These are phyloP conservation scores for Platyrinchus mystaceus DNA, from an alignment of 2,797 vertebrate species.

Conservation along the genomic window DNA sequence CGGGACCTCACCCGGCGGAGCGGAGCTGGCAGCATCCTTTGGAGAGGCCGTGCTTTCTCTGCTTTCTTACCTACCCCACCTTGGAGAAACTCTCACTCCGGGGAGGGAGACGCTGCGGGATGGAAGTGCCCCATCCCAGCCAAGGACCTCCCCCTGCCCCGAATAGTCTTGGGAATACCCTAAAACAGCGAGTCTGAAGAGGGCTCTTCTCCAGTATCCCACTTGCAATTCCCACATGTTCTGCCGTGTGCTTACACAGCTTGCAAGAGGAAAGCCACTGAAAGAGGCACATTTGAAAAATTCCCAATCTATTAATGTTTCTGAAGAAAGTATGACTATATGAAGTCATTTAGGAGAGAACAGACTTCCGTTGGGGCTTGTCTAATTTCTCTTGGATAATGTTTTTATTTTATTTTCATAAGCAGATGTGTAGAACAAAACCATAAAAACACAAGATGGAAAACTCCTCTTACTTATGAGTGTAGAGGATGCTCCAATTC, in stretches of 20 bases:
- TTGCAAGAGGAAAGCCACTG: neutral
- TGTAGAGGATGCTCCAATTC: neutral
- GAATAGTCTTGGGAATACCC: neutral
- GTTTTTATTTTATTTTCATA: neutral
- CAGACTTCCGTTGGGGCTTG: neutral
- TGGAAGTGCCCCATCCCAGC: neutral
- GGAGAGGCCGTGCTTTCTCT: no score
- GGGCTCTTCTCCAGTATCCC: neutral
- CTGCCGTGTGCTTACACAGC: rapidly evolving
- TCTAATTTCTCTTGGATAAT: neutral
- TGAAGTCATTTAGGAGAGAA: neutral
- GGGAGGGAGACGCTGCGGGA: no score
- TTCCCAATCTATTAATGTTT: neutral
- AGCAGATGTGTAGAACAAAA: neutral
- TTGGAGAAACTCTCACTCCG: rapidly evolving
- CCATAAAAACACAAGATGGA: neutral
- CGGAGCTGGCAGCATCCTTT: no score
- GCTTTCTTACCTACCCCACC: no score
- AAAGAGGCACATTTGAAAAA: neutral
- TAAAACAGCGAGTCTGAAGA: neutral
- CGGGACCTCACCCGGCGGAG: rapidly evolving
- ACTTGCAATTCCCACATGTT: neutral
- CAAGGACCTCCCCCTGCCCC: neutral
- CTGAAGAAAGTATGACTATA: neutral
- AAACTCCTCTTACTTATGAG: neutral